Evolutionary conservation across 2,113 vertebrate species (phyloP), one percentile per base, ranked within the genome.

Genomic region (Silurus meridionalis): DNA sequence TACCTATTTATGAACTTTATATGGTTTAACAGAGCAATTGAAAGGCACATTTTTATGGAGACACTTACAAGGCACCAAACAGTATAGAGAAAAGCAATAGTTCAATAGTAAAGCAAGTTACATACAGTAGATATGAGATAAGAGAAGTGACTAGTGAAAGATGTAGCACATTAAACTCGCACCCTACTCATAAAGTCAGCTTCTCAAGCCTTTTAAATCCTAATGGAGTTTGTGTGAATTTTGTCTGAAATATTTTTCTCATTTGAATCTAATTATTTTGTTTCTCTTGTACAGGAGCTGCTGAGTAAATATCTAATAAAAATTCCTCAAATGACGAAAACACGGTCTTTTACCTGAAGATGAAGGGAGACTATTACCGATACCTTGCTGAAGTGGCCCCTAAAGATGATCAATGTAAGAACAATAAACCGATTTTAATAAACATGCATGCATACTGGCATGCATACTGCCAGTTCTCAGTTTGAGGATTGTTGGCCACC

Each of bases 321-420:
- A 96, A 97, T 88, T 95, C 97, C 91, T 95, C 91, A 92, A 95
- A 95, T 80, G 75, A 95, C 28, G 98, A 99, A 93, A 98, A 97
- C 94, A 95, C 97, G 93, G 98, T 99, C 79, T 99, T 99, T 94
- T 99, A 99, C 92, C 94, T 97, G 94, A 99, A 99, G 95, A 99
- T 99, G 98, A 99, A 99, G 91, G 97, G 98, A 69, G 97, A 99
- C 90, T 99, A 99, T 90, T 97, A 95, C 92, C 97, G 98, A 94
- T 99, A 99, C 94, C 97, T 99, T 83, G 97, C 98, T 91, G 98
- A 99, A 93, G 97, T 99, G 88, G 97, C 97, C 57, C 89, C 91
- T 91, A 96, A 94, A 84, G 96, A 96, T 28, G 94, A 96, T 87
- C 96, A 94, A 89, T 89, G 97, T 97, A 83, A 95, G 95, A 89